Evolutionary conservation across 1,140 invertebrate species (phyloP).

Genomic region (Tetramorium parvispinum): DNA sequence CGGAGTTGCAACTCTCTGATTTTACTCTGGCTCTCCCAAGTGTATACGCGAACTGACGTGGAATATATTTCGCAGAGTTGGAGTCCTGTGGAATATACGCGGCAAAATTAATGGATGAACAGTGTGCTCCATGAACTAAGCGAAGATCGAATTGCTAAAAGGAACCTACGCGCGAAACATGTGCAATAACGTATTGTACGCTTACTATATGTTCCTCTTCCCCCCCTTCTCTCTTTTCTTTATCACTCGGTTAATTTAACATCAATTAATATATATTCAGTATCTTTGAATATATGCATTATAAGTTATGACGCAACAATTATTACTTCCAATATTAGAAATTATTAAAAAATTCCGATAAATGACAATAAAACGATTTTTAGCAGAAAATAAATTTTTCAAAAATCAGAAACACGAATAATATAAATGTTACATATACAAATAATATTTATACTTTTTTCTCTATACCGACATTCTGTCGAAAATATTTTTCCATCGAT

Average conservation of each 20-base stretch:
- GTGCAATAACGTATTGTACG: neutral
- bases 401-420: neutral
- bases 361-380: neutral
- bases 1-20: conserved; percentile 32
- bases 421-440: neutral
- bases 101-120: conserved; percentile 49
- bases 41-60: conserved; percentile 37
- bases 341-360: neutral
- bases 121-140: conserved; percentile 11
- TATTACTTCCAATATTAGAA: neutral
- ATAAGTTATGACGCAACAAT: neutral
- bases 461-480: neutral
- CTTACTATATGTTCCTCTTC: neutral
- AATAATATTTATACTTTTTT: neutral
- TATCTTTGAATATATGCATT: neutral
- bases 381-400: neutral
- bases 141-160: conserved; percentile 42
- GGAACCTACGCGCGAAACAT: conserved; percentile 19
- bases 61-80: conserved; percentile 41
- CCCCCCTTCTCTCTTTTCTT: neutral
- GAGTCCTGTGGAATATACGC: neutral
- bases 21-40: conserved; percentile 31
- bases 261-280: neutral
- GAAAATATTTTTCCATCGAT: neutral
- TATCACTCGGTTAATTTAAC: neutral